Base-by-base conservation (phyloP, 2,888 invertebrate genomes). In the Julus scandinavius region DNA sequence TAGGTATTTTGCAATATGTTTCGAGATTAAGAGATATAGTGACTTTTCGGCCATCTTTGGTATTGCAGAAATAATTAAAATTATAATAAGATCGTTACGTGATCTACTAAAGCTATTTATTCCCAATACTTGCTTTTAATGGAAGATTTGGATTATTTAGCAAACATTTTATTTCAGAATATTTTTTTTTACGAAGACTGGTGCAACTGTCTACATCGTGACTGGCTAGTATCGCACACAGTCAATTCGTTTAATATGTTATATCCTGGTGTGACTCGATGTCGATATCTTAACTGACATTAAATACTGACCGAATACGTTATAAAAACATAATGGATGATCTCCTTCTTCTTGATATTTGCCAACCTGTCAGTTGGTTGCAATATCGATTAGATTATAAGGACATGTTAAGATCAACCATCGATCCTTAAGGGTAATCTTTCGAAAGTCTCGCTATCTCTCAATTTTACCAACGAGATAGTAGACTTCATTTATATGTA, bases 271-370 rank as follows among this genome's bases (percentile, higher is more conserved):
- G 29, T 45, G 45, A 45, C 45, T 45, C 45, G 20, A 20, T 72
- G 72, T 72, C 72, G 29, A 72, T 72, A 29, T 72, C 72, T 9
- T 72, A 72, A 72, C 29, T 72, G 63, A 63, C 63, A 63, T 63
- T 72, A 72, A 72, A 72, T 72, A 72, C 29, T 72, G 72, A 72
- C 72, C 72, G 9, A 20, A 29, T 72, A 29, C 9, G 72, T 9
- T 29, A 72, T 72, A 72, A 72, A 72, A 72, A 72, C 72, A 72
- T 72, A 72, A 72, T 72, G 17, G 72, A 72, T 72, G 72, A 72
- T 72, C 9, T 72, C 29, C 72, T 29, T 72, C 72, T 72, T 29
- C 72, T 6, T 20, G 20, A 72, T 72, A 72, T 72, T 72, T 72
- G 72, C 72, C 72, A 72, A 20, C 7, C 72, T 29, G 72, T 72